These are phyloP conservation scores for Chymomyza procnemis DNA, from an alignment of 2,888 invertebrate genomes.

Conservation along the genomic window DNA sequence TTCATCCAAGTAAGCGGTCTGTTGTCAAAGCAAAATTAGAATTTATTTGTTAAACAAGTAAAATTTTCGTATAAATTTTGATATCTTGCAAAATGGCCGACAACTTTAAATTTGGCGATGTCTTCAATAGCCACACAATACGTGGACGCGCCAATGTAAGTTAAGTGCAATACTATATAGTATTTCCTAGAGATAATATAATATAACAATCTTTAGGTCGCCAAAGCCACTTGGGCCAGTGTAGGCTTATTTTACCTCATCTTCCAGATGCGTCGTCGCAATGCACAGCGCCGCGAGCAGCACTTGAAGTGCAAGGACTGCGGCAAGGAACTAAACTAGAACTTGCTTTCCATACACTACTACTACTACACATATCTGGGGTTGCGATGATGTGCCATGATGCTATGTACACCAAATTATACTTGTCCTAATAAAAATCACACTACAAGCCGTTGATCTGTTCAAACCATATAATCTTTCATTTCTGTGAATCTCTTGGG, in stretches of 20 bases:
- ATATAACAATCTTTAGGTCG: constrained; percentile 37
- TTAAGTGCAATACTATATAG: neutral
- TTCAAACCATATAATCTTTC: too few species aligned
- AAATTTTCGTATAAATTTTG: too few species aligned
- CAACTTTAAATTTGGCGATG: constrained; percentile 35
- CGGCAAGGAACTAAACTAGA: constrained; percentile 24
- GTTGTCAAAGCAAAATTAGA: too few species aligned
- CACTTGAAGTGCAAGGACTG: constrained; percentile 36
- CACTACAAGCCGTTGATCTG: too few species aligned
- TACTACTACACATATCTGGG: too few species aligned
- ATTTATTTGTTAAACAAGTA: too few species aligned
- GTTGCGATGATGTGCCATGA: too few species aligned
- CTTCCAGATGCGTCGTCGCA: constrained; percentile 45
- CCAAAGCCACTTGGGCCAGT: constrained; percentile 67
- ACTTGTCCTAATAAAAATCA: too few species aligned
- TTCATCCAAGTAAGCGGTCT: too few species aligned
- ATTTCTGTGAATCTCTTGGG: too few species aligned
- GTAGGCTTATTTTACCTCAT: constrained; percentile 59
- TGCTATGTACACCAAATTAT: too few species aligned
- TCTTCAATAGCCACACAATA: constrained; percentile 59
- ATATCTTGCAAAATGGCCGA: constrained; percentile 40
- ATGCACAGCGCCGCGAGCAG: constrained; percentile 30
- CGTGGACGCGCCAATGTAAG: constrained; percentile 70
- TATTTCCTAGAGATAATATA: neutral
- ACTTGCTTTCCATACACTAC: too few species aligned